Base-by-base conservation (phyloP, 2,797 vertebrate species). In the Sebastes elongatus region DNA sequence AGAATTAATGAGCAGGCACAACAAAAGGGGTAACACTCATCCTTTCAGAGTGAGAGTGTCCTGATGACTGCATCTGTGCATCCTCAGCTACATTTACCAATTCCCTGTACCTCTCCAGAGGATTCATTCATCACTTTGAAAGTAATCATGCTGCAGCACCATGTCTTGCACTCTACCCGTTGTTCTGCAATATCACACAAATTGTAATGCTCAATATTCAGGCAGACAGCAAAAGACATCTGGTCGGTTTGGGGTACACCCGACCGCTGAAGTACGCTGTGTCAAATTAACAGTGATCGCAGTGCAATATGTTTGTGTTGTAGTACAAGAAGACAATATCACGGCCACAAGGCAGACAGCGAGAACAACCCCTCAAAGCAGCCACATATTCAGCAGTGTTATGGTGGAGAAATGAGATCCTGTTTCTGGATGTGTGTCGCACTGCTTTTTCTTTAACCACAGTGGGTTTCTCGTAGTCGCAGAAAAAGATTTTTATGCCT, bases 111-210 rank as follows among this genome's bases (percentile, higher is more conserved):
- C 30, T 66, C 65, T 38, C 14, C 1, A 57, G 62, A 78, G 69
- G 62, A 71, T 72, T 83, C 65, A 86, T 83, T 84, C 76, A 86
- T 84, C 83, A 88, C 69, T 79, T 76, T 85, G 62, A 81, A 81
- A 88, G 64, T 73, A 88, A 87, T 87, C 63, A 66, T 30, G 38
- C 59, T 42, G 65, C 71, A 76, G 74, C 74, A 68, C 10, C 1
- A 74, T 63, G 75, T 80, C 71, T 25, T 53, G 33, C 71, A 52
- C 67, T 52, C 18, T 57, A 49, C 64, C 32, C 7, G 3, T 66
- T 73, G 79, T 65, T 85, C 35, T 76, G 74, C 53, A 73, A 30
- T 56, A 61, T 76, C 57, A 55, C 18, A 33, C 71, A 82, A 82
- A 78, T 73, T 80, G 11, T 64, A 74, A 69, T 52, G 59, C 67